Percentiles rank a stretch among this genome's conserved stretches.
Conservation (phyloP, 2,113 vertebrate genomes). For the Crotalus tigris region DNA sequence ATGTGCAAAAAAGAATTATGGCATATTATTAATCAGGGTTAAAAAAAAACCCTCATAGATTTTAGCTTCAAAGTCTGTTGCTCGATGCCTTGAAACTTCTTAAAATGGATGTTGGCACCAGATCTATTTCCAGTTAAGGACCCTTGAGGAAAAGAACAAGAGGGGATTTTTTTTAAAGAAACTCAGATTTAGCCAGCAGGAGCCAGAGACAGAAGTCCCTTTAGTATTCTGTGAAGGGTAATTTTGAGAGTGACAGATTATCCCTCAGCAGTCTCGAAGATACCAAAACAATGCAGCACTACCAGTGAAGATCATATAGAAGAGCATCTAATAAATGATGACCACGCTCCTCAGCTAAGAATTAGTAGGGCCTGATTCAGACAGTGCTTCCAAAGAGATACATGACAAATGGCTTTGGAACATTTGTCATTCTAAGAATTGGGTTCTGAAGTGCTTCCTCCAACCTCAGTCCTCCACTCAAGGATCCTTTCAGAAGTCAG, state of each 20-base stretch:
- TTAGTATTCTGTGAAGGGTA: not conserved
- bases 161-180: not conserved
- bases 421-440: not conserved
- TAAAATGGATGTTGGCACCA: not conserved
- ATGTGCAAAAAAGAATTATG: not conserved
- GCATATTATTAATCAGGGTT: fast-evolving
- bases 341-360: not conserved
- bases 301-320: not conserved
- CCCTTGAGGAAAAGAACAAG: not conserved
- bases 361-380: not conserved
- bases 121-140: not conserved
- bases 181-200: not conserved
- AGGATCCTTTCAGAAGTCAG: not conserved
- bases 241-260: not conserved
- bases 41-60: not conserved
- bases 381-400: not conserved
- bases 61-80: not conserved
- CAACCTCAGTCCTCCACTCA: not conserved
- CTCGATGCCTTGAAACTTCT: not conserved
- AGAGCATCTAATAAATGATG: not conserved
- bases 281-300: not conserved
- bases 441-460: not conserved
- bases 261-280: not conserved
- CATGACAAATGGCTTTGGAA: not conserved
- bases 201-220: not conserved